phyloP scores from a whole-genome alignment of 1,140 invertebrate genomes.

The Chelonus insularis region DNA sequence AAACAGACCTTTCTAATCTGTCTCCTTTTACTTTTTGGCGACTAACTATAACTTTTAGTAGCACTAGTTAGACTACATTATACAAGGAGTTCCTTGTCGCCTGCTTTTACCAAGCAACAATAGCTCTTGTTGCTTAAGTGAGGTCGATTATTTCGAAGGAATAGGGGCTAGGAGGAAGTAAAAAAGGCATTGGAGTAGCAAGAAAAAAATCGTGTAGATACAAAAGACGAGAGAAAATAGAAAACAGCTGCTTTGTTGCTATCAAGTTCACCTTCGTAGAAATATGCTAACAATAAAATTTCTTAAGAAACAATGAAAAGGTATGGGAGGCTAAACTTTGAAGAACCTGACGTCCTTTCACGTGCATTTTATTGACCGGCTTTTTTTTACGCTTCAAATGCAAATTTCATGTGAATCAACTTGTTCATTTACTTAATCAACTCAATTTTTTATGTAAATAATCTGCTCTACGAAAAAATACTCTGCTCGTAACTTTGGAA shows the following conservation, averaged over 20 bases:
- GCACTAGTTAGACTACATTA: background rate
- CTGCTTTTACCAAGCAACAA: background rate
- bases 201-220: too few relatives aligned
- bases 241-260: conserved; percentile 17
- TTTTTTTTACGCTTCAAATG: background rate
- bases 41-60: too few relatives aligned
- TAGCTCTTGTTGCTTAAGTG: background rate
- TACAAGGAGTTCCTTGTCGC: background rate
- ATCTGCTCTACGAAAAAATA: too few relatives aligned
- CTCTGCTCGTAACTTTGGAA: too few relatives aligned
- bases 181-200: too few relatives aligned
- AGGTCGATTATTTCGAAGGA: background rate
- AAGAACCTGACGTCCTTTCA: background rate
- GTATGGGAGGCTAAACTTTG: background rate
- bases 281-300: background rate
- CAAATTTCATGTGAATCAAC: background rate
- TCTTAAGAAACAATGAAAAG: background rate
- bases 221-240: background rate
- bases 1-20: background rate
- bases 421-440: background rate
- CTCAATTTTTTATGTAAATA: too few relatives aligned
- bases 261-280: background rate
- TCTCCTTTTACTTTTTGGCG: too few relatives aligned
- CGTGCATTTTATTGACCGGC: background rate
- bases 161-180: background rate